Base-by-base conservation (phyloP, 2,113 vertebrate genomes). In the Clarias batrachus region DNA sequence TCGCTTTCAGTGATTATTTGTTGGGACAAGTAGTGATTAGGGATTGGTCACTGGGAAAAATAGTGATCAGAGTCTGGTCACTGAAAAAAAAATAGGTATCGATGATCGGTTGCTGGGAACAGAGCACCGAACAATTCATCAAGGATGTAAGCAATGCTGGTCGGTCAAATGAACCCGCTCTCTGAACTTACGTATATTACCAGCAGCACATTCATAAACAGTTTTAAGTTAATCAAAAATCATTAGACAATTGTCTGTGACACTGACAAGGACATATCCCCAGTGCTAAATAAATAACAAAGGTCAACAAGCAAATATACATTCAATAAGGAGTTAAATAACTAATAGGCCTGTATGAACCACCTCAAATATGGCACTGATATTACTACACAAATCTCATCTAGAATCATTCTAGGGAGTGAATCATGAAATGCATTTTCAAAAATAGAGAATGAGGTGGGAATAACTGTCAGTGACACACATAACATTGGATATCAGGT, bases 381-480 rank as follows among this genome's bases (percentile, higher is more conserved):
- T 48, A 57, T n/a, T 8, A 17, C 57, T 62, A 8, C 33, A 59
- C 37, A 52, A 76, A 76, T 57, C 16, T 30, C 48, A 56, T 57
- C 4, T 0, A 76, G 30, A 74, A 62, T 62, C 70, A 27, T 74
- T n/a, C 3, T 63, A 30, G 17, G 56, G 56, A 83, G 41, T 25
- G 48, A 30, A 68, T 65, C 33, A 21, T 52, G n/a, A 27, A 60
- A 52, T 62, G 16, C 16, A 52, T 76, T 78, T 77, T 52, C 83
- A 85, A 77, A 85, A 78, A 85, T 85, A 77, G 41, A 76, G 59
- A 54, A 78, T 33, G 11, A 83, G 54, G 25, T n/a, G 68, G 73
- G 57, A 76, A 84, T 60, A n/a, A 63, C 21, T 48, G 30, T 65
- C 71, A 62, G 37, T 14, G 13, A 77, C 37, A 63, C 57, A 62